Evolutionary conservation across 2,888 invertebrate genomes (phyloP), one percentile per base, ranked within the genome.

Genomic region (Drosophila macrospina): DNA sequence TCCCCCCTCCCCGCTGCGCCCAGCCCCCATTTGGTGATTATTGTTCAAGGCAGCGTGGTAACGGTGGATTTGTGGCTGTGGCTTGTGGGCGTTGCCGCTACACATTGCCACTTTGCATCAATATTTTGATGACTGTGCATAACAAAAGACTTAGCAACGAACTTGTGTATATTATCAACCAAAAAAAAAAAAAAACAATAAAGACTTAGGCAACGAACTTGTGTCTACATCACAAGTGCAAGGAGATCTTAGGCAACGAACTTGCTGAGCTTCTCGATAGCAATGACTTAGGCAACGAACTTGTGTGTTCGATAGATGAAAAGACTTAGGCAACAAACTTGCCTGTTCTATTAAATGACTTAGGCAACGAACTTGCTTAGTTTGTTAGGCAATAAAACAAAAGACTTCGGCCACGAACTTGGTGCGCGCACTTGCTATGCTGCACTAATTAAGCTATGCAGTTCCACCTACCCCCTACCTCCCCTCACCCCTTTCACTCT

Each of bases 391-490:
- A 5, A 28, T 39, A 52, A 26, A n/a, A 55, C 74, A 59, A 74
- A 79, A 78, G 86, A 83, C 74, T 86, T 78, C 47, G 61, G 79
- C 77, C 85, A 71, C 79, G 61, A 81, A 81, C 85, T 76, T 59
- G 63, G 37, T n/a, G n/a, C 24, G 47, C 47, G 64, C 70, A 62
- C 83, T 81, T 61, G 55, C 59, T 41, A 64, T 86, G 54, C 63
- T 73, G 67, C 68, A 65, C 84, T 80, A 83, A 80, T 80, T 86
- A 83, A 86, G 83, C 73, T 57, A 67, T 80, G 64, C 77, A 62
- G 48, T 60, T 34, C 51, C 28, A 15, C 10, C 2, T 28, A 6
- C 8, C 30, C 15, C 6, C 28, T 2, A n/a, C 5, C 32, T 5
- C 39, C 10, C n/a, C 28, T 4, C 30, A 4, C 13, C 13, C 10